These are phyloP conservation scores for Sminthurinus aureus DNA, from an alignment of 2,888 invertebrate species.

Conservation along the genomic window DNA sequence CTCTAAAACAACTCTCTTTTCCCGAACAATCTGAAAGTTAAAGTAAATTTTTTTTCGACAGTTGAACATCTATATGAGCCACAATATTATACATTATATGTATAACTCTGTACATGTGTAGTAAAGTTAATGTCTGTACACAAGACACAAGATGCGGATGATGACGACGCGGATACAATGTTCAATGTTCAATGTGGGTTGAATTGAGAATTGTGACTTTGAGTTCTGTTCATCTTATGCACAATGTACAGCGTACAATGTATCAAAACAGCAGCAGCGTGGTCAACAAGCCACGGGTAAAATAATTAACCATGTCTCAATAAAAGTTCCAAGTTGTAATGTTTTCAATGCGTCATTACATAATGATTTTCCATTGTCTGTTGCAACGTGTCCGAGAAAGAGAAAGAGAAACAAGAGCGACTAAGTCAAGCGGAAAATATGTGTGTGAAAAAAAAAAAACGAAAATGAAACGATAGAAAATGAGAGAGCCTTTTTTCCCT, in stretches of 20 bases:
- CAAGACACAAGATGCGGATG: too few relatives aligned
- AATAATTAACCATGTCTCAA: constrained; percentile 44
- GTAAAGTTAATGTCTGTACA: too few relatives aligned
- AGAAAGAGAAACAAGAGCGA: not conserved
- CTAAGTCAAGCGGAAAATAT: constrained; percentile 41
- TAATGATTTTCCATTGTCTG: constrained; percentile 37
- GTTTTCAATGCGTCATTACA: constrained; percentile 40
- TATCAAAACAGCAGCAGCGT: constrained; percentile 7
- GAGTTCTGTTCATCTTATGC: not conserved
- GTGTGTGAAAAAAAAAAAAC: constrained; percentile 44
- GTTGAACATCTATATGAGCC: too few relatives aligned
- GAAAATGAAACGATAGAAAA: constrained; percentile 32
- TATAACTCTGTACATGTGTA: too few relatives aligned
- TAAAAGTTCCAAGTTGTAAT: constrained; percentile 26
- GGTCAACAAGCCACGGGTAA: constrained; percentile 43
- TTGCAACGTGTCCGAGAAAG: constrained; percentile 29
- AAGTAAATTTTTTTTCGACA: too few relatives aligned
- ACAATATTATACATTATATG: too few relatives aligned
- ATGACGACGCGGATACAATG: too few relatives aligned
- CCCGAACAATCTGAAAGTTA: too few relatives aligned
- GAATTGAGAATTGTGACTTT: not conserved
- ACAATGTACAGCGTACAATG: not conserved
- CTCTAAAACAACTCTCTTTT: too few relatives aligned
- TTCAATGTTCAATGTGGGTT: not conserved
- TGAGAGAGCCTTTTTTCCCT: constrained; percentile 19